These are phyloP conservation scores for Acanthoscelides obtectus DNA, from an alignment of 2,888 invertebrate species.

Conservation along the genomic window DNA sequence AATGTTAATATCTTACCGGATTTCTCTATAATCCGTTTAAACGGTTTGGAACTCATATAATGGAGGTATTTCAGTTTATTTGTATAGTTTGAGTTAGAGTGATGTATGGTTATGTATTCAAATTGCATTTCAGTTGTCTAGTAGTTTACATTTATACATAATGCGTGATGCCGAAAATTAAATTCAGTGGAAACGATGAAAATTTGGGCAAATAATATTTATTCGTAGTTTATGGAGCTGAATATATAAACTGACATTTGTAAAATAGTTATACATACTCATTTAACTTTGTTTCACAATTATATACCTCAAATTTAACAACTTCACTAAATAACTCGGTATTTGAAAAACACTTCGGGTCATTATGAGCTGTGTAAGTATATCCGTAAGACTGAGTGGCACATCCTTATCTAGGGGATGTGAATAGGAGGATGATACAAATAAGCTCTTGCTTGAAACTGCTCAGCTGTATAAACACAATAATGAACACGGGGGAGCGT, in stretches of 20 bases:
- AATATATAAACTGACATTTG: not conserved
- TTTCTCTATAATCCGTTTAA: no score
- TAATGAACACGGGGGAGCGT: no score
- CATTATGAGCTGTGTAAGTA: no score
- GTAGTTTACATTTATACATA: not conserved
- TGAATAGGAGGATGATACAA: no score
- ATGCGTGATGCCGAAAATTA: not conserved
- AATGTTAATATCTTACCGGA: no score
- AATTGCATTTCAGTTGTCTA: not conserved
- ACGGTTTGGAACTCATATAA: no score
- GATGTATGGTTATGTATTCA: not conserved
- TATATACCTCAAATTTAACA: slow-evolving; percentile 21
- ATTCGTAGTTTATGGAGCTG: slow-evolving; percentile 1
- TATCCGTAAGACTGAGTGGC: no score
- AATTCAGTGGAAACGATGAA: not conserved
- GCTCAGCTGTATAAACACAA: no score
- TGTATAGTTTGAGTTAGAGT: not conserved
- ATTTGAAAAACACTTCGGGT: no score
- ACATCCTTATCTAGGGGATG: no score
- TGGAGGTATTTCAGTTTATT: not conserved
- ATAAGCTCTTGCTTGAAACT: no score
- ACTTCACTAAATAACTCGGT: slow-evolving; percentile 40
- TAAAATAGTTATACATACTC: not conserved
- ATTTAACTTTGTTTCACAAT: not conserved
- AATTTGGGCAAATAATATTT: not conserved